Evolutionary conservation across 2,113 vertebrate genomes (phyloP).

Genomic region (Copsychus sechellarum): DNA sequence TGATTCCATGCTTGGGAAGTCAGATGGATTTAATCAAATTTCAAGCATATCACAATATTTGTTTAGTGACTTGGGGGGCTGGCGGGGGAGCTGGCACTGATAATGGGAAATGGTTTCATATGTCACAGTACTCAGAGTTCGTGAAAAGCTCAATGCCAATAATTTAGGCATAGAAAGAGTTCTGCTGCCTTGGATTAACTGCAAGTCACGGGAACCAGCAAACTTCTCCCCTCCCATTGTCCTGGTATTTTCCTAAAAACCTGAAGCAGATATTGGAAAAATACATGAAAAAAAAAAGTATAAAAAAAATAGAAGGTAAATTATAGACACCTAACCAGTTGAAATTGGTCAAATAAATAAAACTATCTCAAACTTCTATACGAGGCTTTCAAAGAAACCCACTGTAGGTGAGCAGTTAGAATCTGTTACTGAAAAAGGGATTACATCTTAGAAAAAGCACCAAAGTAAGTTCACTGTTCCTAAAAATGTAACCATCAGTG

Average conservation of each 20-base stretch:
- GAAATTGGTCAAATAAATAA: neutral
- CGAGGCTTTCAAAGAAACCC: neutral
- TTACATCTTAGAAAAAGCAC: neutral
- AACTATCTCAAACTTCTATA: neutral
- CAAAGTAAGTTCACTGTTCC: neutral
- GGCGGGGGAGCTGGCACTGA: slow-evolving; percentile 35
- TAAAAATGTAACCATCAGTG: neutral
- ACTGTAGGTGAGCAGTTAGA: neutral
- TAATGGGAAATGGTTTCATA: slow-evolving; percentile 53
- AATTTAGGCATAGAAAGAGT: slow-evolving; percentile 25
- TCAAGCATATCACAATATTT: slow-evolving; percentile 65
- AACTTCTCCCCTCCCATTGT: neutral
- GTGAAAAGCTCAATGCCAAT: slow-evolving; percentile 47
- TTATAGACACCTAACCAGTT: neutral
- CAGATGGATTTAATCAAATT: slow-evolving; percentile 71
- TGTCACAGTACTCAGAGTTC: slow-evolving; percentile 40
- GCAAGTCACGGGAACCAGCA: neutral
- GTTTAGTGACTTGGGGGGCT: slow-evolving; percentile 49
- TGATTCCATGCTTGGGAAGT: slow-evolving; percentile 57
- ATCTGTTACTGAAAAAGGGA: neutral
- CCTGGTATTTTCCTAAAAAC: slow-evolving; percentile 18
- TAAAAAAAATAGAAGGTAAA: neutral
- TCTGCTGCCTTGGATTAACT: slow-evolving; percentile 25
- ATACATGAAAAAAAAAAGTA: neutral
- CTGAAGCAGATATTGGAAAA: neutral